Base-by-base conservation (phyloP, 1,140 invertebrate genomes). In the Drosophila persimilis region DNA sequence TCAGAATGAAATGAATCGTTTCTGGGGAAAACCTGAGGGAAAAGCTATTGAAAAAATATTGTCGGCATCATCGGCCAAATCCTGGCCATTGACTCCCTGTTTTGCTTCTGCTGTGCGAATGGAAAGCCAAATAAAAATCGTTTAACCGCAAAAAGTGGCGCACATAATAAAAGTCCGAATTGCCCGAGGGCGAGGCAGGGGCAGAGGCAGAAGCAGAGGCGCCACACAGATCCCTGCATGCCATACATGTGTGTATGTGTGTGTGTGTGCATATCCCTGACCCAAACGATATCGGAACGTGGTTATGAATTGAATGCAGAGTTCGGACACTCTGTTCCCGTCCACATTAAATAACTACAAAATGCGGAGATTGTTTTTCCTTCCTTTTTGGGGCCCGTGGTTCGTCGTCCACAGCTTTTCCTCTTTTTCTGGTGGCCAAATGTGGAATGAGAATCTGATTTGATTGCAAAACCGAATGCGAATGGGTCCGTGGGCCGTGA, bases 41-140 rank as follows among this genome's bases (percentile, higher is more conserved):
- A 60, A 74, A 77, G 57, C 69, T 85, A 86, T 86, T 80, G 80
- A 86, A 85, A 76, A 77, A 85, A 85, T 86, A 85, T 86, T 77
- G 73, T 70, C 70, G 80, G 70, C 71, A 78, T 78, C 80, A 71
- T 55, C 74, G 55, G 60, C 44, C 58, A 70, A 17, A 39, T 35
- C 15, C 63, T 65, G 59, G 0, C 48, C 48, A 61, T 53, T 61
- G 58, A 61, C 62, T 51, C 26, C 56, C 26, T 39, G 35, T 39
- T 39, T 39, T 29, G 11, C 26, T 29, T 31, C 20, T 46, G 17
- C n/a, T 39, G 29, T 52, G 24, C 26, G 24, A 26, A 55, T 29
- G 66, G 17, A 64, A 65, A 71, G 15, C 43, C 48, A 54, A 61
- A 62, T 59, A 72, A 72, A 86, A 86, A 69, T 65, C 50, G 81